Evolutionary conservation across 2,888 invertebrate genomes (phyloP), one percentile per base, ranked within the genome.

Genomic region (Autographa pulchrina): DNA sequence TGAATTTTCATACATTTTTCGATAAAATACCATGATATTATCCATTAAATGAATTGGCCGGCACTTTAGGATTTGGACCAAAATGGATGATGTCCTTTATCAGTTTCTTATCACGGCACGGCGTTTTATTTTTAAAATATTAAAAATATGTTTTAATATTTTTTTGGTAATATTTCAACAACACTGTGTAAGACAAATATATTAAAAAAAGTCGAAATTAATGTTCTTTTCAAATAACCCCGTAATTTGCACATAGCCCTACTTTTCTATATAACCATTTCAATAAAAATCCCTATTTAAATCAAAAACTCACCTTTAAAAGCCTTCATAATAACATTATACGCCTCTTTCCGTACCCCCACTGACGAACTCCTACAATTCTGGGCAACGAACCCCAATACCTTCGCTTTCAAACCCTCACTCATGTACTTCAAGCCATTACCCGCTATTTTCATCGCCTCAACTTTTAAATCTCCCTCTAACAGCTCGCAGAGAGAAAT

Each of bases 381-480:
- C 0, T 35, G 38, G 4, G 32, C 60, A 0, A 80, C 61, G 0
- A 20, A 25, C 0, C 20, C n/a, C 14, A 82, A 9, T 0, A 83
- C 59, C 0, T 70, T 72, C 0, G 7, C 43, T 31, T 65, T 75
- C 75, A 78, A 41, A 0, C 4, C 38, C 0, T 3, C 56, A 0
- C 72, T 62, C 74, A 82, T 76, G 6, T 72, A 65, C 11, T 68
- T 81, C 13, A 83, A 25, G 41, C 80, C 68, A 25, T 35, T 65
- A 14, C 64, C 38, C 0, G 68, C 77, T 68, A 83, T 72, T 60
- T 69, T 83, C 80, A 83, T 74, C 48, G 82, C 82, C 8, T 83
- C 82, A 0, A 83, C 18, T 0, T 65, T 61, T 0, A 38, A 43
- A 0, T 83, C 74, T 0, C 75, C 54, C n/a, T 83, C 78, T 16